These are phyloP conservation scores for Lycorma delicatula DNA, from an alignment of 1,140 invertebrate species.

Conservation along the genomic window DNA sequence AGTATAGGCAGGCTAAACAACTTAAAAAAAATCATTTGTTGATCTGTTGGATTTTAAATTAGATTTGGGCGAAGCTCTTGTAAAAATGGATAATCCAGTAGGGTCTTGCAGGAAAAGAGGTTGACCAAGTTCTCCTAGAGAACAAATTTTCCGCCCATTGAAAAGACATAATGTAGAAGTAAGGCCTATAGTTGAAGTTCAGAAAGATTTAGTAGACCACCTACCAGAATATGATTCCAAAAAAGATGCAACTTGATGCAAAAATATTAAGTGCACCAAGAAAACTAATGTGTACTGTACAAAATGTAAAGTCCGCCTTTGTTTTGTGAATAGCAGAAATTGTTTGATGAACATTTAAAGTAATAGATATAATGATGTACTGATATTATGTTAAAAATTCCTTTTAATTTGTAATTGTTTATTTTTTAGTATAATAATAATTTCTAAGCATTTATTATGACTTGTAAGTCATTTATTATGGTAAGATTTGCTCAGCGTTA, in stretches of 20 bases:
- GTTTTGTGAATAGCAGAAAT: background rate
- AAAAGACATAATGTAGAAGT: background rate
- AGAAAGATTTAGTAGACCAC: background rate
- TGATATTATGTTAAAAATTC: too few species aligned
- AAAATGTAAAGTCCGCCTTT: background rate
- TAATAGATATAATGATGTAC: too few species aligned
- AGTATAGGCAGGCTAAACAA: background rate
- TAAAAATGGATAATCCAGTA: background rate
- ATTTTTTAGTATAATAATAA: too few species aligned
- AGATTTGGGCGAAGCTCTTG: background rate
- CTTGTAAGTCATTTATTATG: too few species aligned
- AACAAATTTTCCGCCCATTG: background rate
- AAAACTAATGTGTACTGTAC: background rate
- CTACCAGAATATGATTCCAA: background rate
- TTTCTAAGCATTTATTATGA: too few species aligned
- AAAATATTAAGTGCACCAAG: background rate
- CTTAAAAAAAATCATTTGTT: background rate
- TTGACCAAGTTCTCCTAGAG: background rate
- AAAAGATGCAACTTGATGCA: background rate
- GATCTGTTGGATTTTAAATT: background rate
- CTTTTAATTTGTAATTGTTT: too few species aligned
- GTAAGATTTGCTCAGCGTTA: too few species aligned
- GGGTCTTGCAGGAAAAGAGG: background rate
- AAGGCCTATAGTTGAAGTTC: background rate
- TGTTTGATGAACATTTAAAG: too few species aligned